phyloP scores from a whole-genome alignment of 2,888 invertebrate species.

The Ochropleura plecta region DNA sequence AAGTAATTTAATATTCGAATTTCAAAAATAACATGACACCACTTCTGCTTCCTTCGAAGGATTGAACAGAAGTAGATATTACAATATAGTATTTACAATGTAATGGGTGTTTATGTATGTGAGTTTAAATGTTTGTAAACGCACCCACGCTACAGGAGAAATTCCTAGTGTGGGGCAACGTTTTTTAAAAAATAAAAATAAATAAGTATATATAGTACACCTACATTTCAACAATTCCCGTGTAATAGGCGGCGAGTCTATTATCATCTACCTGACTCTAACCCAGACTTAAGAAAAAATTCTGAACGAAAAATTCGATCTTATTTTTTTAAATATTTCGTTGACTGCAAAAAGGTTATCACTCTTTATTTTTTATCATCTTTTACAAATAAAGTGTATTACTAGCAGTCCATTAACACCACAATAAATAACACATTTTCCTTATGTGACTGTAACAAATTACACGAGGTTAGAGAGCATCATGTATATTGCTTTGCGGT shows the following conservation, averaged over 20 bases:
- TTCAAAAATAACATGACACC: not conserved
- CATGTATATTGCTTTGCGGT: constrained; percentile 52
- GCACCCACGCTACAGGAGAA: too few relatives aligned
- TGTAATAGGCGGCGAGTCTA: not conserved
- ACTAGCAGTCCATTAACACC: constrained; percentile 52
- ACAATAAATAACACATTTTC: constrained; percentile 53
- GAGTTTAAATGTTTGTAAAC: too few relatives aligned
- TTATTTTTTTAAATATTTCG: constrained; percentile 3
- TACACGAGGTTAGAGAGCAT: constrained; percentile 48
- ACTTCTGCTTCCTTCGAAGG: not conserved
- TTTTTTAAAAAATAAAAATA: too few relatives aligned
- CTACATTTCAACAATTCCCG: not conserved
- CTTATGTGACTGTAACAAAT: constrained; percentile 53
- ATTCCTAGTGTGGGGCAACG: too few relatives aligned
- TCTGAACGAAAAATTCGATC: not conserved
- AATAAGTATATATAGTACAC: not conserved
- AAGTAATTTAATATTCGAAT: not conserved
- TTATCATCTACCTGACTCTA: not conserved
- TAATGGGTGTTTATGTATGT: too few relatives aligned
- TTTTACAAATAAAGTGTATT: constrained; percentile 35
- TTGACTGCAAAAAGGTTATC: constrained; percentile 6
- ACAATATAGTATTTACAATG: too few relatives aligned
- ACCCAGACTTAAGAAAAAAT: not conserved
- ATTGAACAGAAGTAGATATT: not conserved
- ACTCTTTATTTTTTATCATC: constrained; percentile 23